These are phyloP conservation scores for Macroglossus sobrinus DNA, from an alignment of 2,113 vertebrate genomes.

Conservation along the genomic window DNA sequence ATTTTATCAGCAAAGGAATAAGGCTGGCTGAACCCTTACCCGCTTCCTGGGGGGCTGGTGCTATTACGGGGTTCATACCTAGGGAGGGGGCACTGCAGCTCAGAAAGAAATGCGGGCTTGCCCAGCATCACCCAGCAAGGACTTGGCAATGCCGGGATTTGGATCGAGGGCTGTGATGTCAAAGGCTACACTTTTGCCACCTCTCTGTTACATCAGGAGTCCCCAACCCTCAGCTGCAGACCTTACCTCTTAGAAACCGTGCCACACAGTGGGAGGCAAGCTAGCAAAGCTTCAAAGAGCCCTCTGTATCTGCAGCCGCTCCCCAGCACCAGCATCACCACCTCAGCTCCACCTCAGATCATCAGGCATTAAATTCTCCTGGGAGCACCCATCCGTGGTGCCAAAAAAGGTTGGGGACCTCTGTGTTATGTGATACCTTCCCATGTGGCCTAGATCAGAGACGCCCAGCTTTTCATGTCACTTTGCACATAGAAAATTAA, in stretches of 20 bases:
- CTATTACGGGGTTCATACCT: neutral
- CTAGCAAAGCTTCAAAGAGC: no score
- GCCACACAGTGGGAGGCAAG: no score
- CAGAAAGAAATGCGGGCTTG: neutral
- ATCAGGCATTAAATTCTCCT: no score
- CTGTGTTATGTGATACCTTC: neutral
- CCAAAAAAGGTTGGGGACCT: no score
- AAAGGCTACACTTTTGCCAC: neutral
- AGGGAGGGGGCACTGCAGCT: neutral
- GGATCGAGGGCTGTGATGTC: neutral
- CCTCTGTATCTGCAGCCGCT: no score
- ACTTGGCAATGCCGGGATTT: neutral
- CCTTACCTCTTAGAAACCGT: no score
- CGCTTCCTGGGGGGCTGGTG: accelerated
- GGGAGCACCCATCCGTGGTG: no score
- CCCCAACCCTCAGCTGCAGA: no score
- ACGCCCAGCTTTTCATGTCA: no score
- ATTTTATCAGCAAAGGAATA: neutral
- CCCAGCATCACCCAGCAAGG: neutral
- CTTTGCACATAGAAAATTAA: neutral
- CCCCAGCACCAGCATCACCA: no score
- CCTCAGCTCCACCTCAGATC: no score
- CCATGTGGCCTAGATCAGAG: neutral
- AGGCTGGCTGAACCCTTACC: neutral
- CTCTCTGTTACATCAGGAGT: neutral